Evolutionary conservation across 2,113 vertebrate species (phyloP).

Genomic region (Ceyx melanurus): DNA sequence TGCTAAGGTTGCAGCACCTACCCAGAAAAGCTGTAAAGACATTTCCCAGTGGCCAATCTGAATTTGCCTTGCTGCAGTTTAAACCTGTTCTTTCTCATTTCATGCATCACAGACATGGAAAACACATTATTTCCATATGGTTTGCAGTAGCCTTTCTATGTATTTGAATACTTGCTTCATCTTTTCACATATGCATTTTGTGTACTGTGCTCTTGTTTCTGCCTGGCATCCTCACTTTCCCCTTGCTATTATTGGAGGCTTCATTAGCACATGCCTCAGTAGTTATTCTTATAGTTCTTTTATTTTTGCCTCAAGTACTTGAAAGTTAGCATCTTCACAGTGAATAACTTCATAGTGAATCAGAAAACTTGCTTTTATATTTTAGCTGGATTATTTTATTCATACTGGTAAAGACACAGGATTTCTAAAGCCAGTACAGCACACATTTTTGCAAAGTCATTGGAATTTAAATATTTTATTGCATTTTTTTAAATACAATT

Average conservation of each 20-base stretch:
- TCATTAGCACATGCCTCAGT: neutral
- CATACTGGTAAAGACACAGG: neutral
- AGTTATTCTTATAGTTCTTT: neutral
- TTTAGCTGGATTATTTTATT: neutral
- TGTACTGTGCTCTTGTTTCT: neutral
- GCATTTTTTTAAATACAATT: neutral
- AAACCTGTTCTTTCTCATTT: neutral
- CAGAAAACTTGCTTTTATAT: neutral
- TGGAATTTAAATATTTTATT: neutral
- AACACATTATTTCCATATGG: neutral
- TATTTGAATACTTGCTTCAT: neutral
- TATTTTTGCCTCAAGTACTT: neutral
- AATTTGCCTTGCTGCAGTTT: neutral
- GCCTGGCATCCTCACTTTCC: neutral
- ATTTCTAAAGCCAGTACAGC: neutral
- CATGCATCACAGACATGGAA: neutral
- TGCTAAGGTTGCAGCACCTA: neutral
- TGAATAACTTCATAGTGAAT: neutral
- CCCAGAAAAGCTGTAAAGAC: neutral
- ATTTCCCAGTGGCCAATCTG: neutral
- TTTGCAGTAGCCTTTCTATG: neutral
- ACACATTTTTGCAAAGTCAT: neutral
- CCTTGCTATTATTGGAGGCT: neutral
- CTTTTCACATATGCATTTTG: neutral
- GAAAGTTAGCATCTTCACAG: neutral